These are phyloP conservation scores for Maconellicoccus hirsutus DNA, from an alignment of 1,140 invertebrate species.

Conservation along the genomic window DNA sequence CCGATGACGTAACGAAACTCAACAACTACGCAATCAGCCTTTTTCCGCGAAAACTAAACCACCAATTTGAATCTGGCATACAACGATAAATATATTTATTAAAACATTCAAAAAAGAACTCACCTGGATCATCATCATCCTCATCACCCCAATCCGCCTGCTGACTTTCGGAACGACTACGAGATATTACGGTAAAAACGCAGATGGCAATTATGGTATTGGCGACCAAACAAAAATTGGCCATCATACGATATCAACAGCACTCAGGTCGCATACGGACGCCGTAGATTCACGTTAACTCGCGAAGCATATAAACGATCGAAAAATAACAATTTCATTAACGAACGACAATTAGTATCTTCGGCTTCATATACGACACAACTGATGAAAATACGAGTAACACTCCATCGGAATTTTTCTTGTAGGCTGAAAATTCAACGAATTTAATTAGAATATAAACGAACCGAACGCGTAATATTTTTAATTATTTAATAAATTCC, in stretches of 20 bases:
- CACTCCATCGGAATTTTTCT: background rate
- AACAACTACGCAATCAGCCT: too few relatives aligned
- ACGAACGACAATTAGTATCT: background rate
- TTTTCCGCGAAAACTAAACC: too few relatives aligned
- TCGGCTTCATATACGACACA: background rate
- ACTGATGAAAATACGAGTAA: background rate
- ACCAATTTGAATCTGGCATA: too few relatives aligned
- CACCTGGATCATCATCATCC: background rate
- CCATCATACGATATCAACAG: background rate
- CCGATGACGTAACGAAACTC: too few relatives aligned
- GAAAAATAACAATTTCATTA: background rate
- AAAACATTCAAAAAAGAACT: background rate
- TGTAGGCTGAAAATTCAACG: background rate
- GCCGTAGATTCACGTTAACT: background rate
- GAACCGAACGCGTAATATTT: background rate
- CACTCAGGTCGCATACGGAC: background rate
- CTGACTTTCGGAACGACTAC: conserved; percentile 6
- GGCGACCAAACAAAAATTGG: background rate
- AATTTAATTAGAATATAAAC: conserved; percentile 11
- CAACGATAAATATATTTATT: too few relatives aligned
- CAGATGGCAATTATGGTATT: background rate
- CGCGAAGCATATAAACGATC: background rate
- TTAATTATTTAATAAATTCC: conserved; percentile 14
- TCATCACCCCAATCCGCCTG: background rate
- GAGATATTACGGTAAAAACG: background rate